Base-by-base conservation (phyloP, 2,113 vertebrate genomes). In the Sylvietta virens region DNA sequence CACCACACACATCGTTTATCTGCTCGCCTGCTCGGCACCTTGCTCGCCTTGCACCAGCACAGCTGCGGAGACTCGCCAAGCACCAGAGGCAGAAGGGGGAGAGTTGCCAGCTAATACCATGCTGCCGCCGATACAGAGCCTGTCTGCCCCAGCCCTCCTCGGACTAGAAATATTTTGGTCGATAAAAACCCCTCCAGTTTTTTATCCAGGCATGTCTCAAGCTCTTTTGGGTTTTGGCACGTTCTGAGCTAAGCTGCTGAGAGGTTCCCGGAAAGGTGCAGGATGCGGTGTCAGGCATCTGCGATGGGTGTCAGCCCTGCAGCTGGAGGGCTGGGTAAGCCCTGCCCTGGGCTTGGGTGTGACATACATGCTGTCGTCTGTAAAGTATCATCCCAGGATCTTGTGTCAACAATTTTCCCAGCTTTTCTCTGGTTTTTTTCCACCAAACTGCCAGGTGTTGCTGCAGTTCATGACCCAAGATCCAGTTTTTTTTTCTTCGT, bases 321-420 rank as follows among this genome's bases (percentile, higher is more conserved):
- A 93, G 97, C 94, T 95, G 95, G 62, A 97, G 91, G 71, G 94
- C 88, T 96, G 95, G 92, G 94, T 94, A 86, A 98, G 66, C 85
- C 91, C 94, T 96, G 94, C 95, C 72, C 78, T 66, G 94, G 92
- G 76, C 69, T 94, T 89, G 61, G 96, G 86, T 74, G 96, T 92
- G 92, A 96, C 78, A 69, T 33, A n/a, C 72, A 9, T 16, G 8
- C 66, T 61, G 72, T 74, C 73, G 45, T 82, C 90, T 97, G 72
- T 64, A 82, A 95, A 88, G 56, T 58, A 81, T 94, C 87, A 83
- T 74, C 89, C 71, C 40, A 82, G 82, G 91, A 96, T 93, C 97
- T 94, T 81, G 42, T 94, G 87, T 96, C 91, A 96, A 93, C 93
- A 96, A 82, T 93, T 97, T 96, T 92, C 81, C 86, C 72, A 85